Conservation (phyloP, 2,888 invertebrate species). For the Cotesia congregata region DNA sequence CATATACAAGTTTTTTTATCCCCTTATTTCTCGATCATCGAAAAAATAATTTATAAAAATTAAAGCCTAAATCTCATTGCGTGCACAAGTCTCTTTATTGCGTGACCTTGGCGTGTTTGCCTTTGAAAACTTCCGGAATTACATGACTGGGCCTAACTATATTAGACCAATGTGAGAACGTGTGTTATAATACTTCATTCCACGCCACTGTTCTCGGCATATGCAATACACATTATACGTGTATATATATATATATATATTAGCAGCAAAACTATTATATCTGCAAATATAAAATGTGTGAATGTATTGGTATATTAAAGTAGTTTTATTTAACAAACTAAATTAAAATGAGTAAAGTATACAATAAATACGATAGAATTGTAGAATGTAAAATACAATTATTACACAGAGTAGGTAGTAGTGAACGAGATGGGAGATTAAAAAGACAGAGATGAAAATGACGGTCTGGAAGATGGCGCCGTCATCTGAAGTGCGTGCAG, state of each 20-base stretch:
- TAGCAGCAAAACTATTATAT: too few relatives aligned
- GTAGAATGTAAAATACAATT: not conserved
- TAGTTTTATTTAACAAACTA: not conserved
- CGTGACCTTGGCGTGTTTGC: constrained; percentile 26
- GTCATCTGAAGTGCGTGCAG: constrained; percentile 22
- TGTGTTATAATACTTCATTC: constrained; percentile 17
- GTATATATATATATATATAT: too few relatives aligned
- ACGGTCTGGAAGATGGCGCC: constrained; percentile 52
- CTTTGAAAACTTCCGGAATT: constrained; percentile 24
- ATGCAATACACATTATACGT: not conserved
- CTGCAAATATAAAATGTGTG: not conserved
- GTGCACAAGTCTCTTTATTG: constrained; percentile 3
- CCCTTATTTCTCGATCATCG: not conserved
- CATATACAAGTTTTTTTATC: not conserved
- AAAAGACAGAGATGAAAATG: constrained; percentile 25
- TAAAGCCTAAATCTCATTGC: constrained; percentile 15
- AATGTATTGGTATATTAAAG: not conserved
- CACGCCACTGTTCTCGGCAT: constrained; percentile 12
- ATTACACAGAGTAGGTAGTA: not conserved
- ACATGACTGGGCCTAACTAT: constrained; percentile 9
- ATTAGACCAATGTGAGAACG: not conserved
- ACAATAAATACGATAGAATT: not conserved
- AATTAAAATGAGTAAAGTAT: not conserved
- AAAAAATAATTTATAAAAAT: not conserved
- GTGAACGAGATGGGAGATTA: constrained; percentile 3